Conservation (phyloP, 2,113 vertebrate species). For the Microcebus griseorufus region DNA sequence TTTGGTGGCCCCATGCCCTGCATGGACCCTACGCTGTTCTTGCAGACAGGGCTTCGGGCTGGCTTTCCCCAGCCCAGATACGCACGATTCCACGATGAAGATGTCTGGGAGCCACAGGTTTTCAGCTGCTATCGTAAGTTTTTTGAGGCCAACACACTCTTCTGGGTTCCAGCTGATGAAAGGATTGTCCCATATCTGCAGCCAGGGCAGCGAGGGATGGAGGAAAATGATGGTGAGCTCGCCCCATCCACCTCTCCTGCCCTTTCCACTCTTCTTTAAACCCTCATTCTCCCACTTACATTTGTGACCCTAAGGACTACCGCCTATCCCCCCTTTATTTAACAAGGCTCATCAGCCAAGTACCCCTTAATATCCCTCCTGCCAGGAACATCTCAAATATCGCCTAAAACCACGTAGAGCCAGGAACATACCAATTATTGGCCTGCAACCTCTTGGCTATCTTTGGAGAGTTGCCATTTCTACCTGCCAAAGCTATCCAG, state of each 20-base stretch:
- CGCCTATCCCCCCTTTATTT: not conserved
- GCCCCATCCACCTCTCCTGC: not conserved
- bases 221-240: not conserved
- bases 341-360: not conserved
- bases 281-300: not conserved
- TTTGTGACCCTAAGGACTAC: not conserved
- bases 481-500: not conserved
- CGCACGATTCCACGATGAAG: conserved; percentile 89
- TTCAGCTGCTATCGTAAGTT: conserved; percentile 86
- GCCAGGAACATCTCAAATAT: not conserved
- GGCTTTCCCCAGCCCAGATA: not conserved
- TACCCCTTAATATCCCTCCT: not conserved
- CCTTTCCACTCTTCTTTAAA: not conserved
- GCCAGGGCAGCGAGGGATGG: not conserved
- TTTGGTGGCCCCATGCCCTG: not conserved
- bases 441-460: not conserved
- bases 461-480: not conserved
- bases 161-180: conserved; percentile 82
- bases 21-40: not conserved
- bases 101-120: conserved; percentile 89
- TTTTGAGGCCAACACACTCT: conserved; percentile 82
- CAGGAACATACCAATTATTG: not conserved
- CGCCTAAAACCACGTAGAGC: not conserved
- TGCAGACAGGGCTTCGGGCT: not conserved
- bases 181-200: conserved; percentile 45